Percentiles rank a stretch among this genome's conserved stretches.
Evolutionary conservation across 2,113 vertebrate genomes (phyloP).

Genomic region (Paedocypris sp.): DNA sequence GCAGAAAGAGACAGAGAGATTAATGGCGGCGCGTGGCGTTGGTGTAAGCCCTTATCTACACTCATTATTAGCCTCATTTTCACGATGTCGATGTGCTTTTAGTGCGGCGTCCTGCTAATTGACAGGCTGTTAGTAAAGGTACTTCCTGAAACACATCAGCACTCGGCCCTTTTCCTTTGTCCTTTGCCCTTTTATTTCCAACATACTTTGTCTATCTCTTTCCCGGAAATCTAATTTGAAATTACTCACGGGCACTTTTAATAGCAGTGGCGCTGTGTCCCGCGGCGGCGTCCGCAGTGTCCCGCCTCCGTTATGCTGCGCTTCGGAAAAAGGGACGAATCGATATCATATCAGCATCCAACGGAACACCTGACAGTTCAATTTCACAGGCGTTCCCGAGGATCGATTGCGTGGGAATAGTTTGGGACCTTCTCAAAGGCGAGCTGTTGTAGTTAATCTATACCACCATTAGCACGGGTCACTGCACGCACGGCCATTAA

Average conservation of each 20-base stretch:
- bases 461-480: conserved; percentile 48
- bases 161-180: background rate
- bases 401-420: conserved; percentile 61
- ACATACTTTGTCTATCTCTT: conserved; percentile 1
- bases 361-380: conserved; percentile 70
- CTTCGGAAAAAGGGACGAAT: conserved; percentile 51
- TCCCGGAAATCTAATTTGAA: conserved; percentile 17
- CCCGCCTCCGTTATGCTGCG: conserved; percentile 32
- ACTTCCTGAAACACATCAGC: conserved; percentile 13
- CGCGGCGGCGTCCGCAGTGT: conserved; percentile 18
- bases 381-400: conserved; percentile 60
- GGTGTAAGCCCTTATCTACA: conserved; percentile 11
- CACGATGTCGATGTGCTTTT: conserved; percentile 15
- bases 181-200: background rate
- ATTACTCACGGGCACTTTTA: conserved; percentile 25
- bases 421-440: conserved; percentile 51
- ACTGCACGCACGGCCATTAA: conserved; percentile 44
- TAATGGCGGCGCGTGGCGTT: conserved; percentile 3
- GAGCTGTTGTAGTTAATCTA: conserved; percentile 46
- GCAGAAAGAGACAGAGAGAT: conserved; percentile 15
- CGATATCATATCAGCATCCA: conserved; percentile 71
- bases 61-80: conserved; percentile 5
- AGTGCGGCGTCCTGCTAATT: background rate
- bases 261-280: conserved; percentile 26
- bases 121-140: conserved; percentile 1